Percentiles rank a stretch among this genome's conserved stretches.
These are phyloP conservation scores for Margarornis squamiger DNA, from an alignment of 2,797 vertebrate species.

Conservation along the genomic window DNA sequence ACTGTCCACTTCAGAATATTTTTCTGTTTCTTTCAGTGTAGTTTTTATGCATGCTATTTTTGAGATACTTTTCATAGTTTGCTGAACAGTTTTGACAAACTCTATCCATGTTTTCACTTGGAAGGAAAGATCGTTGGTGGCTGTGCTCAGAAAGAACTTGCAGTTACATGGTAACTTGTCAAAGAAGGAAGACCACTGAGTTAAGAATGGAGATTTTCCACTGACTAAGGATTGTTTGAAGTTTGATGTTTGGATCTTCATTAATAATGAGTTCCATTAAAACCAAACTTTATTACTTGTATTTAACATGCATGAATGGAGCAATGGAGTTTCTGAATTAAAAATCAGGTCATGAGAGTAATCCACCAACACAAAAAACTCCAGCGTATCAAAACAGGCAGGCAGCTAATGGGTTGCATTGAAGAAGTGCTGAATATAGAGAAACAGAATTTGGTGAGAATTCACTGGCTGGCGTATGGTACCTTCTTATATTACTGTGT, in stretches of 20 bases:
- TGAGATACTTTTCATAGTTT: not conserved
- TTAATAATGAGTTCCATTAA: not conserved
- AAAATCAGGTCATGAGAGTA: not conserved
- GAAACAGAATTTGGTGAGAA: constrained; percentile 1
- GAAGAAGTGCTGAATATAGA: not conserved
- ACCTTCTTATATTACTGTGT: not conserved
- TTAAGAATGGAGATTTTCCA: not conserved
- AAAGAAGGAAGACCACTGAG: not conserved
- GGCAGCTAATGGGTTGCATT: not conserved
- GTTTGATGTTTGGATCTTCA: not conserved
- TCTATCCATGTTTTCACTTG: not conserved
- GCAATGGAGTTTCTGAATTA: not conserved
- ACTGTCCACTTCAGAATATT: not conserved
- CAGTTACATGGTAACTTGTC: not conserved
- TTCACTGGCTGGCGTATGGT: not conserved
- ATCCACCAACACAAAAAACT: not conserved
- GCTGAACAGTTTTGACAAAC: not conserved
- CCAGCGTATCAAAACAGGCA: not conserved
- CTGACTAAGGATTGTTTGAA: not conserved
- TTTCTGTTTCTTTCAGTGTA: not conserved
- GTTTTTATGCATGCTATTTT: fast-evolving
- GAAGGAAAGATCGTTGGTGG: not conserved
- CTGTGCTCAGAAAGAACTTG: not conserved
- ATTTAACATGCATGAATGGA: not conserved
- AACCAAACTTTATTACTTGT: not conserved